A percentile compares a stretch with the other conserved stretches of the same genome.
Conservation (phyloP, 2,797 vertebrate genomes). For the Sparidentex hasta region DNA sequence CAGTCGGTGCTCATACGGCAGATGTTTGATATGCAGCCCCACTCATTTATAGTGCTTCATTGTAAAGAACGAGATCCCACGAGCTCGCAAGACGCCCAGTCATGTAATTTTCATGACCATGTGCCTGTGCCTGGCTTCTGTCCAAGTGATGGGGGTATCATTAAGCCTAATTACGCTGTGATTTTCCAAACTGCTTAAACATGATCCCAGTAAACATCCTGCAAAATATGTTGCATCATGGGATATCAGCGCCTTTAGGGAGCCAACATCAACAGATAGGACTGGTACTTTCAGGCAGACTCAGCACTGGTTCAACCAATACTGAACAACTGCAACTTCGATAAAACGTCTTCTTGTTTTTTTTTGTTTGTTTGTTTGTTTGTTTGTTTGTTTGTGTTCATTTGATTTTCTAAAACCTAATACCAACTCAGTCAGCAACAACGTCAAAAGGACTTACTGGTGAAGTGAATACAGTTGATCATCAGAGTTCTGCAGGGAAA, state of each 20-base stretch:
- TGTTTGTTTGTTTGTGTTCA: not conserved
- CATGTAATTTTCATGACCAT: conserved; percentile 41
- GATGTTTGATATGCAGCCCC: conserved; percentile 1
- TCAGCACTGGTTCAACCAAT: not conserved
- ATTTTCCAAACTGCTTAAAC: conserved; percentile 45
- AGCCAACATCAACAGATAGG: not conserved
- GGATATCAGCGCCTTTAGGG: conserved; percentile 9
- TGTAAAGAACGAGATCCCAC: conserved; percentile 37
- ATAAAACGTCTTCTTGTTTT: not conserved
- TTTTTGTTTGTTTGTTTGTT: no score
- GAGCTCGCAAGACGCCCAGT: conserved; percentile 8
- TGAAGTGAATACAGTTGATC: no score
- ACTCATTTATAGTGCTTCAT: conserved; percentile 18
- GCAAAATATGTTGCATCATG: conserved; percentile 25
- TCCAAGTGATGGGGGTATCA: conserved; percentile 45
- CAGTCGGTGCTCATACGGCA: not conserved
- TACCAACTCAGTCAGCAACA: no score
- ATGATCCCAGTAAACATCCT: conserved; percentile 30
- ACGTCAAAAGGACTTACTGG: no score
- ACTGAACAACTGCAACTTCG: not conserved
- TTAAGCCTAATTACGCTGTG: conserved; percentile 54
- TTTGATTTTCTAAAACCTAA: not conserved
- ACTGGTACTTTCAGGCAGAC: not conserved
- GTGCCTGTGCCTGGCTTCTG: conserved; percentile 39
- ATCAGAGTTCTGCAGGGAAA: no score